Conservation (phyloP, 2,888 invertebrate genomes). For the Drosophila neotestacea region DNA sequence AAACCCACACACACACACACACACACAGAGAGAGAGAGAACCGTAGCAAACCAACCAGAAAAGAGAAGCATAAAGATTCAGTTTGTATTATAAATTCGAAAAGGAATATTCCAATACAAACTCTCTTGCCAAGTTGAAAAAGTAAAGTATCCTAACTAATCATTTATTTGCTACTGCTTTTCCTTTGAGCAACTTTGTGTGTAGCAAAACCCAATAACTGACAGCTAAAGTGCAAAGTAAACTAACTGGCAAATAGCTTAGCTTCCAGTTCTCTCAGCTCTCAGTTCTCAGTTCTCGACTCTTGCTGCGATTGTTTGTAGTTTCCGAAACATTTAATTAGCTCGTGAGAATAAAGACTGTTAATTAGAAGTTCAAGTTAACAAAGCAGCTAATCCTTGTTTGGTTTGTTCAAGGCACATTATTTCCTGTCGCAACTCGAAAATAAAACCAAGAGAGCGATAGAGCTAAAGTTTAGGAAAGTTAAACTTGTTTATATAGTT, state of each 20-base stretch:
- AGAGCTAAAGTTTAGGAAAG: not conserved
- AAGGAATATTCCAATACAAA: slow-evolving; percentile 11
- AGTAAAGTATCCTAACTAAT: slow-evolving; percentile 16
- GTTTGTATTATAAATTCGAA: slow-evolving; percentile 10
- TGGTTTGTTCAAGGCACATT: slow-evolving; percentile 12
- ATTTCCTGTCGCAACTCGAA: not conserved
- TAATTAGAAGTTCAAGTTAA: slow-evolving; percentile 29
- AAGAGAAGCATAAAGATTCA: slow-evolving; percentile 5
- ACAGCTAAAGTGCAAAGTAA: slow-evolving; percentile 35
- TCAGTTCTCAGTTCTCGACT: not conserved
- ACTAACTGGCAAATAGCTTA: slow-evolving; percentile 32
- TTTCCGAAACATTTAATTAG: slow-evolving; percentile 41
- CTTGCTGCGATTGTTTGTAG: slow-evolving; percentile 22
- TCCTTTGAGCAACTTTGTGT: slow-evolving; percentile 16
- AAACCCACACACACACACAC: not conserved
- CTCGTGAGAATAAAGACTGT: slow-evolving; percentile 23
- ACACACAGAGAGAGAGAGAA: too few species aligned
- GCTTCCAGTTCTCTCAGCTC: not conserved
- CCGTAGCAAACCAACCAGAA: slow-evolving; percentile 9
- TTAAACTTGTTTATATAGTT: not conserved
- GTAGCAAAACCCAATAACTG: slow-evolving; percentile 23
- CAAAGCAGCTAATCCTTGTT: slow-evolving; percentile 30
- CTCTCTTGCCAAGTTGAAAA: not conserved
- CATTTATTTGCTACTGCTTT: slow-evolving; percentile 9
- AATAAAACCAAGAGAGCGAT: not conserved